These are phyloP conservation scores for Diplodus puntazzo DNA, from an alignment of 2,797 vertebrate species.

Conservation along the genomic window DNA sequence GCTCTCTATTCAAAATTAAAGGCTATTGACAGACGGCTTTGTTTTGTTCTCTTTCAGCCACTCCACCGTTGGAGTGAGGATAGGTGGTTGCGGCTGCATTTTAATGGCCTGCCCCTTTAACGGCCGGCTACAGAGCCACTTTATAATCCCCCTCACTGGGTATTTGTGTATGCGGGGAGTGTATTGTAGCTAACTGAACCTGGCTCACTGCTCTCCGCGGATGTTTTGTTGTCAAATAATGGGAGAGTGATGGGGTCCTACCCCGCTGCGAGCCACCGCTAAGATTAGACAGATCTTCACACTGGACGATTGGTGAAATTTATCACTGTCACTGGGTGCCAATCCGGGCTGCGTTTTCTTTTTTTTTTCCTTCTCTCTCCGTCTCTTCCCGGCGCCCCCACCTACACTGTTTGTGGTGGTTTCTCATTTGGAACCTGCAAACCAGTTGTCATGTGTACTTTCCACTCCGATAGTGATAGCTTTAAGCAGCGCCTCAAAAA, in stretches of 20 bases:
- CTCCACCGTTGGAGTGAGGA: slow-evolving; percentile 58
- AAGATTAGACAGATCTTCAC: slow-evolving; percentile 82
- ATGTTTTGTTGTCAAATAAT: slow-evolving; percentile 84
- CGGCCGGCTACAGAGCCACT: slow-evolving; percentile 60
- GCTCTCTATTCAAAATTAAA: slow-evolving; percentile 78
- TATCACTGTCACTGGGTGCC: slow-evolving; percentile 82
- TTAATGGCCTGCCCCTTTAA: slow-evolving; percentile 75
- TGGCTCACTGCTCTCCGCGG: slow-evolving; percentile 67
- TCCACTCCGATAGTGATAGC: slow-evolving; percentile 78
- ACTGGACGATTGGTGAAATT: slow-evolving; percentile 81
- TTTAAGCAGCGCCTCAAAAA: slow-evolving; percentile 74
- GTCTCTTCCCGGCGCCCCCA: not conserved
- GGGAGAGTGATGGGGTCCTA: slow-evolving; percentile 81
- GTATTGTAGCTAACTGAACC: slow-evolving; percentile 73
- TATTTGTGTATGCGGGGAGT: slow-evolving; percentile 78
- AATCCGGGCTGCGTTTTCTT: slow-evolving; percentile 51
- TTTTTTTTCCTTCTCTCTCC: not conserved
- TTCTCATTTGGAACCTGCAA: slow-evolving; percentile 80
- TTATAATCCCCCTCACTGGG: slow-evolving; percentile 66
- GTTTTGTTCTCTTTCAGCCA: slow-evolving; percentile 71
- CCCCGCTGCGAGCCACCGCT: slow-evolving; percentile 70
- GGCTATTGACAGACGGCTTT: slow-evolving; percentile 76
- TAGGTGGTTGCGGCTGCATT: slow-evolving; percentile 68
- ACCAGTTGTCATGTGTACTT: slow-evolving; percentile 82
- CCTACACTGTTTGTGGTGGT: slow-evolving; percentile 60